These are phyloP conservation scores for Arothron firmamentum DNA, from an alignment of 2,113 vertebrate species.

Conservation along the genomic window DNA sequence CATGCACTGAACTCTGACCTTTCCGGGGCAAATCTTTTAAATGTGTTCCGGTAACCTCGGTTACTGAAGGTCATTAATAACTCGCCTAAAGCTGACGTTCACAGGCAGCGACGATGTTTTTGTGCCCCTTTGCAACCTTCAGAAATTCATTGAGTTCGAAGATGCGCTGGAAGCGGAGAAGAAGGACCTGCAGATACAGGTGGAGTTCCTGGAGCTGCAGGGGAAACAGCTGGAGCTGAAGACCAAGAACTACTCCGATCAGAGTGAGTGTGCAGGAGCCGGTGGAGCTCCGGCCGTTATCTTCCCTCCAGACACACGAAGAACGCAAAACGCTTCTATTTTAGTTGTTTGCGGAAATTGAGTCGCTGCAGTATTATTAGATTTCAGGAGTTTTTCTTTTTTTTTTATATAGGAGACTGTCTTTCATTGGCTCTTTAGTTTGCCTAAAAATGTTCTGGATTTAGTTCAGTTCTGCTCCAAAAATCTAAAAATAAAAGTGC, in stretches of 20 bases:
- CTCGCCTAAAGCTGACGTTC: too few relatives aligned
- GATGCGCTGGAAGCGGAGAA: constrained; percentile 97
- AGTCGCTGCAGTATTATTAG: constrained; percentile 22
- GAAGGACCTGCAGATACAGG: constrained; percentile 91
- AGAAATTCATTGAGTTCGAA: constrained; percentile 99
- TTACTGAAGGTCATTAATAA: too few relatives aligned
- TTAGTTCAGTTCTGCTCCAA: not conserved
- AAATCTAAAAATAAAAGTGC: not conserved
- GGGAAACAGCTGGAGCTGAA: constrained; percentile 93
- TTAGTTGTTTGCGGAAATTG: constrained; percentile 4
- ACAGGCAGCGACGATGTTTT: too few relatives aligned
- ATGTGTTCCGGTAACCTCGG: too few relatives aligned
- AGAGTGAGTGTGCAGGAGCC: constrained; percentile 67
- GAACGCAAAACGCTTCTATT: constrained; percentile 4
- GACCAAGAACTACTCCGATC: constrained; percentile 92
- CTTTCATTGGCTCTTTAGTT: not conserved
- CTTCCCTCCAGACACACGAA: not conserved
- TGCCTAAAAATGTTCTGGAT: not conserved
- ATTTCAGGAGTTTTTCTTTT: not conserved
- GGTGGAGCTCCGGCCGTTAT: too few relatives aligned
- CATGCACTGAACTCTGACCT: not conserved
- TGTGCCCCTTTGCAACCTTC: not conserved
- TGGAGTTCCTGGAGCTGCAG: constrained; percentile 92
- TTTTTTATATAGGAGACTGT: too few relatives aligned
- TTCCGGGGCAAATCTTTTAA: too few relatives aligned